Conservation (phyloP, 2,113 vertebrate species). For the Turnix velox region DNA sequence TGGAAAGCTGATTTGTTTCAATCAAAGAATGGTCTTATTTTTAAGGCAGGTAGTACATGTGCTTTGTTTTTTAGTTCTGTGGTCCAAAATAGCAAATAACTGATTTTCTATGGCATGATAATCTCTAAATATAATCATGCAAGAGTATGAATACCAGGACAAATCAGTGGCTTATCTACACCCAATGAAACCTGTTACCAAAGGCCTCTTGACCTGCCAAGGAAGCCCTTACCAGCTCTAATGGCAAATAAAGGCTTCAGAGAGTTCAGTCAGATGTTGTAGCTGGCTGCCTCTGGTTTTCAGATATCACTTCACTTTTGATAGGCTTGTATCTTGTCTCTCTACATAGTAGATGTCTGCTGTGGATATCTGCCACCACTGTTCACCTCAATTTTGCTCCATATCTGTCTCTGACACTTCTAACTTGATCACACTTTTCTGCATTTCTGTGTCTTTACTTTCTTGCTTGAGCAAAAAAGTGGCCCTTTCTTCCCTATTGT, state of each 20-base stretch:
- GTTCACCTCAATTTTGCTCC: neutral
- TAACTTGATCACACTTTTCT: neutral
- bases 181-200: neutral
- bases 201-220: neutral
- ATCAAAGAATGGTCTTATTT: slow-evolving; percentile 18
- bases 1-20: slow-evolving; percentile 10
- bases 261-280: neutral
- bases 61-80: neutral
- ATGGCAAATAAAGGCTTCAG: neutral
- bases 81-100: neutral
- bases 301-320: neutral
- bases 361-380: neutral
- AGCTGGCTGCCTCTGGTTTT: neutral
- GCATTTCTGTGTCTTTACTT: neutral
- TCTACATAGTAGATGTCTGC: neutral
- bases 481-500: neutral
- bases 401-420: neutral
- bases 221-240: neutral
- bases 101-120: neutral
- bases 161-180: neutral
- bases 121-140: neutral
- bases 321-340: neutral
- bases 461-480: neutral
- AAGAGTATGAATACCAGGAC: neutral
- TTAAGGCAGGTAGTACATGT: slow-evolving; percentile 16